These are phyloP conservation scores for Platalea minor DNA, from an alignment of 2,797 vertebrate genomes.

Conservation along the genomic window DNA sequence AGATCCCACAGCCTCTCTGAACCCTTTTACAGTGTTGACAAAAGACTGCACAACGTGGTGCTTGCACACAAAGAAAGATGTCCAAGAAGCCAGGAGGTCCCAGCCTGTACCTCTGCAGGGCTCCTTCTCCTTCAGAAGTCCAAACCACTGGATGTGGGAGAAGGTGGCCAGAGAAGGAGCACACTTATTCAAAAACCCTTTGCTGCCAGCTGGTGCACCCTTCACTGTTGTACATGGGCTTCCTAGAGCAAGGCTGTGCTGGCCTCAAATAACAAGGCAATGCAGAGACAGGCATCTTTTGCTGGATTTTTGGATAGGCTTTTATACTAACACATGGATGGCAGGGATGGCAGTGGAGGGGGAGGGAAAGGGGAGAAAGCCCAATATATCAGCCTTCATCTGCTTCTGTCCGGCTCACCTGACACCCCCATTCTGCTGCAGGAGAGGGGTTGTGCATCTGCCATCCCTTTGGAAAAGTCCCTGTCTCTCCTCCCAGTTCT, in stretches of 20 bases:
- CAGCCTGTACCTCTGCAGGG: background rate
- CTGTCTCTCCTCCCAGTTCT: background rate
- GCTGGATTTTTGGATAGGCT: background rate
- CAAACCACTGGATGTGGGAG: background rate
- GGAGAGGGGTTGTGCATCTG: background rate
- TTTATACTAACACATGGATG: background rate
- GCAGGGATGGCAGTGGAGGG: background rate
- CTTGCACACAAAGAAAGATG: background rate
- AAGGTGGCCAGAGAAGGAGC: background rate
- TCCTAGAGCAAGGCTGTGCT: background rate
- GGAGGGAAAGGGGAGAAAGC: background rate
- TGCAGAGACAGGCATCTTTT: background rate
- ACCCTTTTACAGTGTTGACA: background rate
- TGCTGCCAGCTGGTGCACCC: background rate
- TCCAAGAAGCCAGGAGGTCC: background rate
- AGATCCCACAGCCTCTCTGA: background rate
- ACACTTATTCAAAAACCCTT: background rate
- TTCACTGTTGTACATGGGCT: background rate
- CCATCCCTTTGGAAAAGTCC: background rate
- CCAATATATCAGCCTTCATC: background rate
- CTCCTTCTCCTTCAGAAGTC: background rate
- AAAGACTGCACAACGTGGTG: rapidly evolving
- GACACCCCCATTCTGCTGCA: background rate
- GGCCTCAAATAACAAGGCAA: background rate
- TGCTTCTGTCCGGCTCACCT: background rate